Percentiles rank a stretch among this genome's conserved stretches.
These are phyloP conservation scores for Drosophila melanica DNA, from an alignment of 1,140 invertebrate species.

Conservation along the genomic window DNA sequence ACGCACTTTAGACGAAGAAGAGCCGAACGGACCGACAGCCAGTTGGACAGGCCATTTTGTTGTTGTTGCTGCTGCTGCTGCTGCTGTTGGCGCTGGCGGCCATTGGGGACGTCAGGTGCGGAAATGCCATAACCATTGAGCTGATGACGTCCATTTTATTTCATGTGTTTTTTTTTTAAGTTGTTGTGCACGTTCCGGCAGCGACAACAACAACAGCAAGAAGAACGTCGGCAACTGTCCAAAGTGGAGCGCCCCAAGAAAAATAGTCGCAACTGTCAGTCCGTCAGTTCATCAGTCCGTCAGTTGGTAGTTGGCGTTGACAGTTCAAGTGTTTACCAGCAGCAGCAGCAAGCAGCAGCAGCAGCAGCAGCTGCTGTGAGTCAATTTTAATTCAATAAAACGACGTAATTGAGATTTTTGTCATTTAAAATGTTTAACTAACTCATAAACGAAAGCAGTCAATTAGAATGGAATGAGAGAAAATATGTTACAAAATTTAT, in stretches of 20 bases:
- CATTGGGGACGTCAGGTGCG: slow-evolving; percentile 43
- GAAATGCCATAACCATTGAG: slow-evolving; percentile 54
- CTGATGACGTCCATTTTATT: slow-evolving; percentile 58
- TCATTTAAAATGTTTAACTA: slow-evolving; percentile 22
- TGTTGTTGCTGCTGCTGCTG: slow-evolving; percentile 29
- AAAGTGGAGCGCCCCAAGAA: slow-evolving; percentile 18
- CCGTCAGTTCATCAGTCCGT: slow-evolving; percentile 1
- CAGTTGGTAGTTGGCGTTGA: slow-evolving; percentile 26
- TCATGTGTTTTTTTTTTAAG: slow-evolving; percentile 1
- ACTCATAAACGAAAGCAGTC: slow-evolving; percentile 13
- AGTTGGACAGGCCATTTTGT: slow-evolving; percentile 50
- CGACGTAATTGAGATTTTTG: slow-evolving; percentile 63
- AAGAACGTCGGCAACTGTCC: slow-evolving; percentile 13
- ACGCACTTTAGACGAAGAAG: slow-evolving; percentile 73
- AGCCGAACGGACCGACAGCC: slow-evolving; percentile 43
- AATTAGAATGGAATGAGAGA: not conserved
- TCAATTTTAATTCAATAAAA: slow-evolving; percentile 62
- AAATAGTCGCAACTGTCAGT: slow-evolving; percentile 6
- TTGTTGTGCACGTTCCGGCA: slow-evolving; percentile 71
- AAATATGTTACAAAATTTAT: not conserved
- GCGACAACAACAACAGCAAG: slow-evolving; percentile 41
- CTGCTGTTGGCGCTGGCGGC: slow-evolving; percentile 5
- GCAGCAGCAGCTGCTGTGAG: slow-evolving; percentile 7
- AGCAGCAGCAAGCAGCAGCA: slow-evolving; percentile 6
- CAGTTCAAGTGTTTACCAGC: slow-evolving; percentile 41